phyloP scores from a whole-genome alignment of 2,888 invertebrate species.

The Thera britannica region DNA sequence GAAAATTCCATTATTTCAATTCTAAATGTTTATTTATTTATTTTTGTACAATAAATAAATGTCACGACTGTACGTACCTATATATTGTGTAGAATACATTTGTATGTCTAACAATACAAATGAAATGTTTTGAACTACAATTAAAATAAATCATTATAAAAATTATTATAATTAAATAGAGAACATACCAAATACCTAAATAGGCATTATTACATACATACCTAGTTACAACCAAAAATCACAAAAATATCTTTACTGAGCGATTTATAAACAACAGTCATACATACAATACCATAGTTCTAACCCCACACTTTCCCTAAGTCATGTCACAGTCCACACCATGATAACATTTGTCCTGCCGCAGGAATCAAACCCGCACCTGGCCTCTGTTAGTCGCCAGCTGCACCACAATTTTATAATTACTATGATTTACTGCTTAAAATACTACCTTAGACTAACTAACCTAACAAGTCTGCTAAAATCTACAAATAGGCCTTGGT shows the following conservation, averaged over 20 bases:
- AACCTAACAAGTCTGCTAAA: neutral
- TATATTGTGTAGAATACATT: too few species aligned
- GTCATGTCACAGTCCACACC: neutral
- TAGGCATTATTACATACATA: neutral
- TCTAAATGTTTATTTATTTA: too few species aligned
- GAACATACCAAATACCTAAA: neutral
- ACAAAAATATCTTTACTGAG: slow-evolving; percentile 1
- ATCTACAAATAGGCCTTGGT: neutral
- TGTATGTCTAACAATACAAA: slow-evolving; percentile 1
- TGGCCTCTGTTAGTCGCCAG: neutral
- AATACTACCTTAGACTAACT: neutral
- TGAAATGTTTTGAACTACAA: neutral
- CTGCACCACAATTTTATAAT: neutral
- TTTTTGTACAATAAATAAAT: too few species aligned
- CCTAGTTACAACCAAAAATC: neutral
- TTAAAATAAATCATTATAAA: neutral
- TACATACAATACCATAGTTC: neutral
- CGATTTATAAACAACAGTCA: neutral
- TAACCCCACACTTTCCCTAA: neutral
- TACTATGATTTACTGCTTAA: neutral
- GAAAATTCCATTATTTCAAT: too few species aligned
- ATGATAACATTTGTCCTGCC: neutral
- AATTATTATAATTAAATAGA: neutral
- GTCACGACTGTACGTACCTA: too few species aligned
- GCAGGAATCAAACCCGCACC: neutral